These are phyloP conservation scores for Lichenostomus cassidix DNA, from an alignment of 2,113 vertebrate species.

Conservation along the genomic window DNA sequence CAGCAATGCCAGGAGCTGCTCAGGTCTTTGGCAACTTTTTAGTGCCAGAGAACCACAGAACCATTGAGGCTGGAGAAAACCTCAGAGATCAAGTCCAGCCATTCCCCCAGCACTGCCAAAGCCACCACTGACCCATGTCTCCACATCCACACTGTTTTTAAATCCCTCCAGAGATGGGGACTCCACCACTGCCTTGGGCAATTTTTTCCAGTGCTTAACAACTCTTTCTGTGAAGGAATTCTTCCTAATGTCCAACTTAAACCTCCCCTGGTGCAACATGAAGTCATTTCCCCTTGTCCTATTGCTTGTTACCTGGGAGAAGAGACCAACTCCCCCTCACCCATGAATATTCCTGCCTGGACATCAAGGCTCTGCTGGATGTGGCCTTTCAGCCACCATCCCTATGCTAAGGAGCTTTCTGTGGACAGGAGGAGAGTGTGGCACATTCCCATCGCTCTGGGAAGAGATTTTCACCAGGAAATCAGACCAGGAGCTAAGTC, in stretches of 20 bases:
- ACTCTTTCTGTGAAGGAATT: neutral
- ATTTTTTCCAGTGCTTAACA: neutral
- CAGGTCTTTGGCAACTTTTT: neutral
- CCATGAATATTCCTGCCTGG: neutral
- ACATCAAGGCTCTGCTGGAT: neutral
- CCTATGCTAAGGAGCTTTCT: neutral
- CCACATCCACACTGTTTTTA: neutral
- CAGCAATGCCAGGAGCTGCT: neutral
- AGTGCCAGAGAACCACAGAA: neutral
- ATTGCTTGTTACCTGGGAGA: neutral
- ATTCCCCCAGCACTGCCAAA: neutral
- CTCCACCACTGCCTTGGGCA: neutral
- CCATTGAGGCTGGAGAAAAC: neutral
- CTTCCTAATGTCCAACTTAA: neutral
- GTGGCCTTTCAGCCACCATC: neutral
- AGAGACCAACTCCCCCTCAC: neutral
- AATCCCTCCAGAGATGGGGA: neutral
- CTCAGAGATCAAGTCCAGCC: neutral
- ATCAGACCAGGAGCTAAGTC: neutral
- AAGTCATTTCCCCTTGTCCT: neutral
- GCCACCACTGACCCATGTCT: neutral
- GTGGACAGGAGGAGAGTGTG: neutral
- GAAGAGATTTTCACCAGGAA: neutral
- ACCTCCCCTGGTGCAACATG: neutral
- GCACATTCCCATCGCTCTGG: neutral